Conservation (phyloP, 2,113 vertebrate genomes). For the Onychostoma macrolepis region DNA sequence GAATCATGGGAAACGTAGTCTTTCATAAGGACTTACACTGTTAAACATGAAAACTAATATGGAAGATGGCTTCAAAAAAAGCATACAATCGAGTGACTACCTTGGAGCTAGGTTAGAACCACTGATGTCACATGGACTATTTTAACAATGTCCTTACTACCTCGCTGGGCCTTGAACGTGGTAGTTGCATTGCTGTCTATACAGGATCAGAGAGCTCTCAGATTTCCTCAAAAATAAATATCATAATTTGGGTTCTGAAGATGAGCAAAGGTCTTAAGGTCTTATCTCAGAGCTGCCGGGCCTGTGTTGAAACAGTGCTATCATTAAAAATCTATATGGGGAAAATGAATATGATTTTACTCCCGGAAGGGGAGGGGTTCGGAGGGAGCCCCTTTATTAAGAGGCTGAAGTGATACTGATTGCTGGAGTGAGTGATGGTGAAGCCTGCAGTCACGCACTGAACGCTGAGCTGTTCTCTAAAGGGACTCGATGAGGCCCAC, state of each 20-base stretch:
- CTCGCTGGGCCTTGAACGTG: too few species aligned
- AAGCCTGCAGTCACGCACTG: not conserved
- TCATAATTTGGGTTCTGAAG: too few species aligned
- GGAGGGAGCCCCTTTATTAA: conserved; percentile 14
- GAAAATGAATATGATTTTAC: not conserved
- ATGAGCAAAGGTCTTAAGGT: too few species aligned
- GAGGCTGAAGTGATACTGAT: conserved; percentile 3
- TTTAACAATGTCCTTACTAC: too few species aligned
- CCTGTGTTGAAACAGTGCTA: not conserved
- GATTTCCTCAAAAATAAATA: too few species aligned
- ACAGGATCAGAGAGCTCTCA: too few species aligned
- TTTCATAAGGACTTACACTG: not conserved
- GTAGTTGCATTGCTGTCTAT: too few species aligned
- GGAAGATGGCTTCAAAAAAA: not conserved
- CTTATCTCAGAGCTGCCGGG: not conserved
- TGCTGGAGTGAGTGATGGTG: conserved; percentile 13
- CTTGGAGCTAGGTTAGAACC: too few species aligned
- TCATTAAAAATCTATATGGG: not conserved
- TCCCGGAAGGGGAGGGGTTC: not conserved
- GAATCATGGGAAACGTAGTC: not conserved
- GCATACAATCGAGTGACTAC: not conserved
- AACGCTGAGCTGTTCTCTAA: conserved; percentile 8
- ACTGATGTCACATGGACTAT: too few species aligned
- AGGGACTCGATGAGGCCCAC: conserved; percentile 2
- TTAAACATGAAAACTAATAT: not conserved